phyloP scores from a whole-genome alignment of 2,113 vertebrate genomes.

The Corynorhinus townsendii region DNA sequence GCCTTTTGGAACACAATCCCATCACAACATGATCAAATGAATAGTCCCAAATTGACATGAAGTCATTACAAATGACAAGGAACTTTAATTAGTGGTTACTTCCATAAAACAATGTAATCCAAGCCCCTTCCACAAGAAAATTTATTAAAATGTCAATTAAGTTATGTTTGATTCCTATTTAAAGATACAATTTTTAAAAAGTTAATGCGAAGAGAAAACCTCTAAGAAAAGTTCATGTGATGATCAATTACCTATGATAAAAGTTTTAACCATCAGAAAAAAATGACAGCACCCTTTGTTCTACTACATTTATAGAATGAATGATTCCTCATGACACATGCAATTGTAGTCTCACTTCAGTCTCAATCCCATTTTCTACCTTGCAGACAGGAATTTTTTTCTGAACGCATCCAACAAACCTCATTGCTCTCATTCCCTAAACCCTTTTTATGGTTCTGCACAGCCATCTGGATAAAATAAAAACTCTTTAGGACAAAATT shows the following conservation, averaged over 20 bases:
- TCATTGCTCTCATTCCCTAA: neutral
- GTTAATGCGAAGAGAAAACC: neutral
- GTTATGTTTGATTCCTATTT: neutral
- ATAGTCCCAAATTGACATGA: neutral
- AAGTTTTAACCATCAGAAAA: neutral
- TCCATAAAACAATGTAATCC: neutral
- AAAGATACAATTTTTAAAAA: neutral
- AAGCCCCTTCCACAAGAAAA: neutral
- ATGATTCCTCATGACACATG: neutral
- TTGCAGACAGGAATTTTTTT: neutral
- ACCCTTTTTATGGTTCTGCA: neutral
- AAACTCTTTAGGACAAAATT: neutral
- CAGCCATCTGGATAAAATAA: neutral
- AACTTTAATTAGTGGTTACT: neutral
- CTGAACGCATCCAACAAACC: neutral
- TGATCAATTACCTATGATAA: neutral
- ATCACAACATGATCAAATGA: neutral
- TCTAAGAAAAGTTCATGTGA: constrained; percentile 5
- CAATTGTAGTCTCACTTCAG: neutral
- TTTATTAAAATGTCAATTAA: neutral
- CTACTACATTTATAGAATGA: neutral
- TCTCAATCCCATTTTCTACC: neutral
- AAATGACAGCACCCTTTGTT: neutral
- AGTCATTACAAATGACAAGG: neutral
- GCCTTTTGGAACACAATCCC: neutral